Conservation (phyloP, 2,888 invertebrate species). For the Agrotis puta region DNA sequence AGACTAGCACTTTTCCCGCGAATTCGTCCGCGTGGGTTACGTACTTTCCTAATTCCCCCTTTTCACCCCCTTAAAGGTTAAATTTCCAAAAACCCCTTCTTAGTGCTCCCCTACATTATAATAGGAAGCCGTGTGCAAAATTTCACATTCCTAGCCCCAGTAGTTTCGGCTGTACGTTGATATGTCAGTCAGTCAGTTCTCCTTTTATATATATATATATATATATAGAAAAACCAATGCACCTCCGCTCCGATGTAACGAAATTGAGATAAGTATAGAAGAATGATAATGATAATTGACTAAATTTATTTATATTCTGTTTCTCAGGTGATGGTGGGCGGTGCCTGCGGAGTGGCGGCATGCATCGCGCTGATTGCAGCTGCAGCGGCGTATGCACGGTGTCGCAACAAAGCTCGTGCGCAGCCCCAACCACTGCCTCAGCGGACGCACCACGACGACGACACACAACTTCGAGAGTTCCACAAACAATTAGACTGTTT, state of each 20-base stretch:
- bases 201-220: no score
- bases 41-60: no score
- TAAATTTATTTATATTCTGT: not conserved
- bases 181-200: no score
- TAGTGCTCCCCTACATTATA: no score
- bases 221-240: not conserved
- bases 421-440: conserved; percentile 86
- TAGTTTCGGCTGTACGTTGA: no score
- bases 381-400: conserved; percentile 83
- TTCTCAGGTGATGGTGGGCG: conserved; percentile 83
- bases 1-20: no score
- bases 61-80: no score
- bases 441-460: conserved; percentile 83
- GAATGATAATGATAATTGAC: not conserved
- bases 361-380: conserved; percentile 83
- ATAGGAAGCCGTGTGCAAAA: no score
- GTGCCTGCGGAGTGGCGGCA: conserved; percentile 83
- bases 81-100: no score
- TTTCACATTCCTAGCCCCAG: no score
- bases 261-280: not conserved
- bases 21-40: no score
- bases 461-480: conserved; percentile 86
- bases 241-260: not conserved
- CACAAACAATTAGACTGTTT: conserved; percentile 89
- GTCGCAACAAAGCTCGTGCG: conserved; percentile 76